Evolutionary conservation across 1,140 invertebrate species (phyloP).

Genomic region (Mamestra configurata): DNA sequence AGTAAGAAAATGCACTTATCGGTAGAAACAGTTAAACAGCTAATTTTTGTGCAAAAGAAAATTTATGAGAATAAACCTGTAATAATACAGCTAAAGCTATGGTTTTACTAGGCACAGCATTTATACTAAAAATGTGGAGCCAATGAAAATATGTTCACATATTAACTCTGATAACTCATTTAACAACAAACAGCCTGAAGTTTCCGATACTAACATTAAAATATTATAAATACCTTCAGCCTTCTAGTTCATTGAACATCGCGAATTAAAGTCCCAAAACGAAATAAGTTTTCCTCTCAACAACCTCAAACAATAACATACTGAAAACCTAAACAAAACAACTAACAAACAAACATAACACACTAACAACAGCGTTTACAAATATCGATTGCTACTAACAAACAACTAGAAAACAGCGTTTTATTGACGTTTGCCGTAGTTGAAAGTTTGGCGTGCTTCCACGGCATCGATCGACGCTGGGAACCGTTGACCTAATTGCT

Average conservation of each 20-base stretch:
- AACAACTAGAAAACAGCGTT: slow-evolving; percentile 61
- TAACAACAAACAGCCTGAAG: too few relatives aligned
- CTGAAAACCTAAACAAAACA: not conserved
- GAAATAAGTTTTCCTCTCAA: not conserved
- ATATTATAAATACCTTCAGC: too few relatives aligned
- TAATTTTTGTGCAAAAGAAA: not conserved
- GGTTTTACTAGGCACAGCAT: too few relatives aligned
- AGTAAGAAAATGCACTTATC: not conserved
- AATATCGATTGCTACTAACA: slow-evolving; percentile 52
- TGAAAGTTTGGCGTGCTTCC: slow-evolving; percentile 62
- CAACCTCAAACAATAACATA: not conserved
- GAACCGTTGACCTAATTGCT: slow-evolving; percentile 69
- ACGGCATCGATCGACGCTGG: slow-evolving; percentile 64
- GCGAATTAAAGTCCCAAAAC: not conserved
- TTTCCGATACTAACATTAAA: too few relatives aligned
- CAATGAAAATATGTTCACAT: too few relatives aligned
- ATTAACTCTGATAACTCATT: too few relatives aligned
- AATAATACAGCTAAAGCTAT: too few relatives aligned
- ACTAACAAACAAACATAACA: slow-evolving; percentile 46
- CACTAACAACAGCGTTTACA: slow-evolving; percentile 23
- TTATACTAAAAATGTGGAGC: too few relatives aligned
- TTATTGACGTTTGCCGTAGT: slow-evolving; percentile 67
- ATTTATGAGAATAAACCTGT: too few relatives aligned
- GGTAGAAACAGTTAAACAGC: not conserved
- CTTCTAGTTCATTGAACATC: too few relatives aligned